Conservation (phyloP, 1,140 invertebrate species). For the Elymnias hypermnestra region DNA sequence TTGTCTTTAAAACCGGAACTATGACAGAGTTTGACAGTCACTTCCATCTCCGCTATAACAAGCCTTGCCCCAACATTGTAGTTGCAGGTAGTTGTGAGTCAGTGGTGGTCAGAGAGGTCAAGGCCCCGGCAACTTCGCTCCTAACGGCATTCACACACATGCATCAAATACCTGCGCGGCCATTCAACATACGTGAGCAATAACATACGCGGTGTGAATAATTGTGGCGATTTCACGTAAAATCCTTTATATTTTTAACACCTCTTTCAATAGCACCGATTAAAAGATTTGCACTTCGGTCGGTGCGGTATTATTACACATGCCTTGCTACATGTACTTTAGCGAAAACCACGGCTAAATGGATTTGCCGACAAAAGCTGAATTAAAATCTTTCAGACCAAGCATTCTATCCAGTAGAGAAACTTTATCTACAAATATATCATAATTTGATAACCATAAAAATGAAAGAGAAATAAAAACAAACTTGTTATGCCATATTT, state of each 20-base stretch:
- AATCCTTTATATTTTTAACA: background rate
- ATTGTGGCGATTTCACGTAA: background rate
- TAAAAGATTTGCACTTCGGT: no score
- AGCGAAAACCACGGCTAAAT: no score
- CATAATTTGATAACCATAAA: no score
- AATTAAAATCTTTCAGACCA: no score
- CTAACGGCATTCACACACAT: constrained; percentile 2
- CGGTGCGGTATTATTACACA: no score
- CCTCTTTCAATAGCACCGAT: background rate
- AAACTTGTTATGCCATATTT: no score
- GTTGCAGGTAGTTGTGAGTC: background rate
- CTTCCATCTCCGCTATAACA: background rate
- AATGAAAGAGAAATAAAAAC: no score
- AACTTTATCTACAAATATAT: no score
- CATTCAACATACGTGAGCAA: background rate
- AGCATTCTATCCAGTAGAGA: no score
- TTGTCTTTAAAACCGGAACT: no score
- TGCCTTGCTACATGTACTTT: no score
- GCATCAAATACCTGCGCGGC: background rate
- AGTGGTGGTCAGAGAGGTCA: constrained; percentile 2
- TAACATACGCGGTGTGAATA: background rate
- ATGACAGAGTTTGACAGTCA: background rate
- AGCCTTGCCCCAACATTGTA: background rate
- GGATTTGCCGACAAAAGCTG: no score
- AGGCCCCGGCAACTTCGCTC: background rate